Evolutionary conservation across 1,140 invertebrate genomes (phyloP), one percentile per base, ranked within the genome.

Genomic region (Phymastichus coffea): DNA sequence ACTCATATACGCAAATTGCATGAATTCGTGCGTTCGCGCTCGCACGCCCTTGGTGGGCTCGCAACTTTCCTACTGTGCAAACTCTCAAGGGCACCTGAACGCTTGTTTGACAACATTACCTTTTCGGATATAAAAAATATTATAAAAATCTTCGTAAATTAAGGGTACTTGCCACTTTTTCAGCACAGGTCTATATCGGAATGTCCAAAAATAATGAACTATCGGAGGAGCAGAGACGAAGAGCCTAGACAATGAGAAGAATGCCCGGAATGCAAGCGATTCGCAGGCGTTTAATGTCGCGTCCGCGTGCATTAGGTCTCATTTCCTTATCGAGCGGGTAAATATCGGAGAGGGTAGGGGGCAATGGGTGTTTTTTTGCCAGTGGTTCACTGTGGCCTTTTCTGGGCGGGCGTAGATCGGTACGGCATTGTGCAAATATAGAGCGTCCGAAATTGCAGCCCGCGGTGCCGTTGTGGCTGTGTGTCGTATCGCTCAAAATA

Each of bases 1-100:
- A 76, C 66, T 73, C 64, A 66, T 75, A 73, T 69, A 73, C 69
- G 71, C 64, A 71, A 74, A 78, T 78, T 77, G 76, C 67, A 71
- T 72, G 72, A 75, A 77, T 73, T 66, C 61, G 61, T 60, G 58
- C 37, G 37, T 26, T 25, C 37, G 38, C 23, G 20, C 38, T 19
- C 20, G 17, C 35, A n/a, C 46, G 26, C 14, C 35, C 20, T 22
- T 52, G n/a, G 8, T 22, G 44, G 8, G 25, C 23, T 9, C 23
- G 41, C 10, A 17, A 9, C 4, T 41, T 9, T 14, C n/a, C 4
- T 7, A 41, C 15, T 17, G 14, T 19, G 19, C 22, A 3, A 22
- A 28, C 0, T 48, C 28, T 49, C 47, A 15, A 49, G 47, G 14
- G 47, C 26, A 35, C 26, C 23, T 19, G 46, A n/a, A n/a, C n/a